Percentiles rank a stretch among this genome's conserved stretches.
Evolutionary conservation across 2,797 vertebrate species (phyloP).

Genomic region (Harpagifer antarcticus): DNA sequence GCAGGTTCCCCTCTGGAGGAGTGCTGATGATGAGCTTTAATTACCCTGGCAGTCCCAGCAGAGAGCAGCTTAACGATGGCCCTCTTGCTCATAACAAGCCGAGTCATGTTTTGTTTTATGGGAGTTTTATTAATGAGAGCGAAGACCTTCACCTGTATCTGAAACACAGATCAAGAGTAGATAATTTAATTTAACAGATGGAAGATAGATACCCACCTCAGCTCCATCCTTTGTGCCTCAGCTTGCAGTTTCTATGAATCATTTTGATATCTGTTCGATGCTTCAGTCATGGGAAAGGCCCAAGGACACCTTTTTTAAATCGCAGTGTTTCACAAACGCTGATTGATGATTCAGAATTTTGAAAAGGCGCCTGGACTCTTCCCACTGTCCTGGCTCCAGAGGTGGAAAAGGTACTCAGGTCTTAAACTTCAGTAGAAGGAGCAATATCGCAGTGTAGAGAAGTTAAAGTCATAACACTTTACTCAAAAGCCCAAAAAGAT

Average conservation of each 20-base stretch:
- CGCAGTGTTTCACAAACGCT: constrained; percentile 6
- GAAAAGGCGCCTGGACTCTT: no score
- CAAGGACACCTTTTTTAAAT: constrained; percentile 20
- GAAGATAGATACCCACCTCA: neutral
- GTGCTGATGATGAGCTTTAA: constrained; percentile 65
- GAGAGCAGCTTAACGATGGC: constrained; percentile 60
- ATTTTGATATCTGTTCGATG: neutral
- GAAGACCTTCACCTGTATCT: neutral
- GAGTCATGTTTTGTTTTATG: constrained; percentile 26
- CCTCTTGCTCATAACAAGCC: constrained; percentile 60
- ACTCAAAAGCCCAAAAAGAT: no score
- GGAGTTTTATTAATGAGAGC: constrained; percentile 34
- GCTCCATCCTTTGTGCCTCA: neutral
- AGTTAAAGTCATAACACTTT: no score
- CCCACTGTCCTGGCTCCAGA: no score
- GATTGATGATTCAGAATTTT: constrained; percentile 41
- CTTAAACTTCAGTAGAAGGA: no score
- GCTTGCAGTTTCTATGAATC: neutral
- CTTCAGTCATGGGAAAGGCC: constrained; percentile 35
- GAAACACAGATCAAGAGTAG: neutral
- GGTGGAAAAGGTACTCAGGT: no score
- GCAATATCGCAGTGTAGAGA: no score
- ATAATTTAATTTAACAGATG: no score
- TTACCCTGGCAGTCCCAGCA: constrained; percentile 44
- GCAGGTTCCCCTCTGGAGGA: constrained; percentile 7